phyloP scores from a whole-genome alignment of 2,888 invertebrate species.

The Protonemura montana region DNA sequence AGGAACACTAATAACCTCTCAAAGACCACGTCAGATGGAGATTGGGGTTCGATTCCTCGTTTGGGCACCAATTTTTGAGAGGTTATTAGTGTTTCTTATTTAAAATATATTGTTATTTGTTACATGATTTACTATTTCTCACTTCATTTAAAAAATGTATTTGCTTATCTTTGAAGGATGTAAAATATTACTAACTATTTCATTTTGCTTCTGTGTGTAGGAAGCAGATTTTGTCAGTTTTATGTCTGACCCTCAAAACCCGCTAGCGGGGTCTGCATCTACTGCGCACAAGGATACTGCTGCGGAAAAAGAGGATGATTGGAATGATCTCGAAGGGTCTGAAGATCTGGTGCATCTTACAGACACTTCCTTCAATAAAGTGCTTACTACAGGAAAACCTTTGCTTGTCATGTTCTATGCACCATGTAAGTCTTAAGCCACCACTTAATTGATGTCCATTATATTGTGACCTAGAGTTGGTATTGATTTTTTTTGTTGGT shows the following conservation, averaged over 20 bases:
- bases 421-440: conserved; percentile 73
- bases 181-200: background rate
- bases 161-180: background rate
- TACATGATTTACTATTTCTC: background rate
- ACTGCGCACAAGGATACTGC: conserved; percentile 44
- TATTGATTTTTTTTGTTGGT: background rate
- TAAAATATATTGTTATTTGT: background rate
- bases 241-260: conserved; percentile 63
- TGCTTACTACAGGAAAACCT: conserved; percentile 66
- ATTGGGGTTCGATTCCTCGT: no score
- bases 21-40: no score
- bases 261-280: conserved; percentile 45
- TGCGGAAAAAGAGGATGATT: conserved; percentile 53
- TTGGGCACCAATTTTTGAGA: no score
- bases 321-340: conserved; percentile 60
- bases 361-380: conserved; percentile 68
- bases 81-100: background rate
- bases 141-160: background rate
- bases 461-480: background rate
- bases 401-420: conserved; percentile 82
- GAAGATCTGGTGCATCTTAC: conserved; percentile 63
- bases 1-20: no score
- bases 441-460: background rate
- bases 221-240: conserved; percentile 72
- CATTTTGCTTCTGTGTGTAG: conserved; percentile 57